Evolutionary conservation across 2,113 vertebrate genomes (phyloP).

Genomic region (Chelonoidis abingdonii): DNA sequence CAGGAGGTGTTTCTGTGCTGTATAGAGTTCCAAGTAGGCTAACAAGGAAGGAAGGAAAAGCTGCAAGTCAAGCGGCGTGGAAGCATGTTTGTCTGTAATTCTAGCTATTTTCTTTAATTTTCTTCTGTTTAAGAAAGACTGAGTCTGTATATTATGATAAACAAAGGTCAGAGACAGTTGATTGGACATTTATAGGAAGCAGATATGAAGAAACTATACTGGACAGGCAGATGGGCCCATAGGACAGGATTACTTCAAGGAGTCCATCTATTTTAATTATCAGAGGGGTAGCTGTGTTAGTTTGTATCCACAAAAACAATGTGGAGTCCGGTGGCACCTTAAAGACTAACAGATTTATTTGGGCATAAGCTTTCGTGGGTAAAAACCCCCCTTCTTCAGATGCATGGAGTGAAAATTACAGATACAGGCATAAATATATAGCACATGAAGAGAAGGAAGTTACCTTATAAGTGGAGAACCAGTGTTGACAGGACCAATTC

Average conservation of each 20-base stretch:
- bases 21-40: background rate
- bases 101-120: background rate
- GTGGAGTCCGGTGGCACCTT: too few species aligned
- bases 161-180: accelerated
- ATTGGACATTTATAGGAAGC: background rate
- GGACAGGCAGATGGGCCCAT: background rate
- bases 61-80: background rate
- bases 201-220: background rate
- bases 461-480: too few species aligned
- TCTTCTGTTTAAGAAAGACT: background rate
- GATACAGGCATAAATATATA: too few species aligned
- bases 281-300: too few species aligned
- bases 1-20: background rate
- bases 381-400: too few species aligned
- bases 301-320: too few species aligned
- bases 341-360: too few species aligned
- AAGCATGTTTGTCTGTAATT: background rate
- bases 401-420: too few species aligned
- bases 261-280: background rate
- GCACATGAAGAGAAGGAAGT: too few species aligned
- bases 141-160: background rate
- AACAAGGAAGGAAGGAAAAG: background rate
- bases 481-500: too few species aligned
- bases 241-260: too few species aligned
- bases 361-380: too few species aligned